Percentiles rank a stretch among this genome's conserved stretches.
Evolutionary conservation across 1,140 invertebrate genomes (phyloP).

Genomic region (Muscidifurax raptorellus): DNA sequence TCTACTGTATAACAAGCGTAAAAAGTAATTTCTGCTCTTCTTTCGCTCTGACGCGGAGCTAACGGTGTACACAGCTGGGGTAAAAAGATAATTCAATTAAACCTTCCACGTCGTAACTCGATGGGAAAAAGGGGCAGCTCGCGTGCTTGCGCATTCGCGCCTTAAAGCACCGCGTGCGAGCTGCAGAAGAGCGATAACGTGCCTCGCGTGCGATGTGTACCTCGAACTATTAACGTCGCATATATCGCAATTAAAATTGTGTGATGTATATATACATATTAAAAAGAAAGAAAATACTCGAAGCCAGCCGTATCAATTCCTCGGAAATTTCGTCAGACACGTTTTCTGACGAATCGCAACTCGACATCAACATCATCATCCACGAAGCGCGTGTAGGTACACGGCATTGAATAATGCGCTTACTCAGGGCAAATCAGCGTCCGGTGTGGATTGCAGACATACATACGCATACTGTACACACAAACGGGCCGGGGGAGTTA

Average conservation of each 20-base stretch:
- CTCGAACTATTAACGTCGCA: background rate
- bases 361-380: background rate
- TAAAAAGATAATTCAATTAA: slow-evolving; percentile 36
- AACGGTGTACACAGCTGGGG: too few relatives aligned
- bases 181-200: slow-evolving; percentile 17
- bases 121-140: background rate
- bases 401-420: slow-evolving; percentile 52
- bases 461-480: slow-evolving; percentile 48
- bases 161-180: slow-evolving; percentile 6
- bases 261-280: background rate
- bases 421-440: slow-evolving; percentile 61
- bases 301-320: background rate
- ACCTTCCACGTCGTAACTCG: background rate
- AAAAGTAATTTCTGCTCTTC: too few relatives aligned
- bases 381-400: background rate
- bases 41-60: too few relatives aligned
- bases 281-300: too few relatives aligned
- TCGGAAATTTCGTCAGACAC: background rate
- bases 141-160: slow-evolving; percentile 1
- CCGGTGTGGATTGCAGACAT: slow-evolving; percentile 59
- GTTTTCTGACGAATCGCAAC: background rate
- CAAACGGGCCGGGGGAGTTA: background rate
- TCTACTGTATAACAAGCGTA: too few relatives aligned
- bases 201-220: background rate
- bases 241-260: background rate